These are phyloP conservation scores for Anthopleura sola DNA, from an alignment of 64 coral and sea anemone species.

Conservation along the genomic window DNA sequence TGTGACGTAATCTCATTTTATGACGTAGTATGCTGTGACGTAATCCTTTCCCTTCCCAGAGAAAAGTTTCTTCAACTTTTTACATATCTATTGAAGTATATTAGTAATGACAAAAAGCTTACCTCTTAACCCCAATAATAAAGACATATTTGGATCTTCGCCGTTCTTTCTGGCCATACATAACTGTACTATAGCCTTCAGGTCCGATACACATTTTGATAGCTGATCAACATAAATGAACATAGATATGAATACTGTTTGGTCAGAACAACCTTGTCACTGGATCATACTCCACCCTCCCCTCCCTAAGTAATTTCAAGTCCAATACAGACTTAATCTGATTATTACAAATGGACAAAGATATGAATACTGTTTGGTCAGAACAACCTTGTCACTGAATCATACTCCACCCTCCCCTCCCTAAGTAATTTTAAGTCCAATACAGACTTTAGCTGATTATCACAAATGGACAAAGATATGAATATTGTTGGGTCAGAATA, in stretches of 20 bases:
- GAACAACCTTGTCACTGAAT: too few relatives aligned
- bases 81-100: neutral
- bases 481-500: neutral
- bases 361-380: neutral
- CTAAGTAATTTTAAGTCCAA: too few relatives aligned
- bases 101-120: neutral
- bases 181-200: constrained; percentile 78
- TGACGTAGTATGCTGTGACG: neutral
- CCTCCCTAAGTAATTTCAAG: too few relatives aligned
- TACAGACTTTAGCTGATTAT: too few relatives aligned
- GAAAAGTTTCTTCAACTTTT: neutral
- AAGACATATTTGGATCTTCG: constrained; percentile 85
- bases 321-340: too few relatives aligned
- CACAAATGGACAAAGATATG: neutral
- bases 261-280: neutral
- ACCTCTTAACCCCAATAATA: constrained; percentile 73
- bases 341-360: constrained; percentile 9
- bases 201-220: constrained; percentile 61
- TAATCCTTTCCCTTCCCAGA: neutral
- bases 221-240: constrained; percentile 15
- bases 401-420: too few relatives aligned
- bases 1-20: too few relatives aligned
- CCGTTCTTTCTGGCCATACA: constrained; percentile 74
- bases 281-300: too few relatives aligned
- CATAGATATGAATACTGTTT: neutral